These are phyloP conservation scores for Phainopepla nitens DNA, from an alignment of 2,113 vertebrate genomes.

Conservation along the genomic window DNA sequence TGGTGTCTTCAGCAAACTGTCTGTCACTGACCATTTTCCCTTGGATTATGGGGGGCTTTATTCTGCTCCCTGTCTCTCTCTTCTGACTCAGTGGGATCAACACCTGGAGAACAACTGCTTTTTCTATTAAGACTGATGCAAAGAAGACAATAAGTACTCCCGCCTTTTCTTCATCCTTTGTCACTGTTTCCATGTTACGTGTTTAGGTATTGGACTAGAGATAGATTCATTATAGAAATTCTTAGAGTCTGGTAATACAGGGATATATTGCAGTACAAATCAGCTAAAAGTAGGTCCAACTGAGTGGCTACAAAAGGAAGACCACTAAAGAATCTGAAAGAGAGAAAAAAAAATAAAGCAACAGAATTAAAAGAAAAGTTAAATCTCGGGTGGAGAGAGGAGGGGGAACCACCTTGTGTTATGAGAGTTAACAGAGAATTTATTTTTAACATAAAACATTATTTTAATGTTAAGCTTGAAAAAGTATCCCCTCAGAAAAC, in stretches of 20 bases:
- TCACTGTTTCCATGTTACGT: not conserved
- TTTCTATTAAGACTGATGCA: not conserved
- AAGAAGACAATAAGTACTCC: not conserved
- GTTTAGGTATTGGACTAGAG: not conserved
- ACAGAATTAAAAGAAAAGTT: not conserved
- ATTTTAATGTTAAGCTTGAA: not conserved
- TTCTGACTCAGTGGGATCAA: not conserved
- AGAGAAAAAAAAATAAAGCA: not conserved
- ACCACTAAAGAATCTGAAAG: not conserved
- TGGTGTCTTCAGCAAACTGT: not conserved
- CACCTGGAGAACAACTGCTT: not conserved
- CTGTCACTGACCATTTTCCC: not conserved
- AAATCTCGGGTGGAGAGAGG: rapidly evolving
- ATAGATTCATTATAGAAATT: not conserved
- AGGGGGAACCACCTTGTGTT: not conserved
- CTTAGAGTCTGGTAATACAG: not conserved
- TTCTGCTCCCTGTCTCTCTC: not conserved
- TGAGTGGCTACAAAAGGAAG: not conserved
- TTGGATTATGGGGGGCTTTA: not conserved
- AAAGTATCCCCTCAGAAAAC: rapidly evolving
- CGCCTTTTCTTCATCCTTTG: not conserved
- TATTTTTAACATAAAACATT: not conserved
- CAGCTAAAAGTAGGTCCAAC: not conserved
- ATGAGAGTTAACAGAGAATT: not conserved
- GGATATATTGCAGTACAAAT: not conserved